These are phyloP conservation scores for Accipiter virgatus DNA, from an alignment of 2,113 vertebrate genomes.

Conservation along the genomic window DNA sequence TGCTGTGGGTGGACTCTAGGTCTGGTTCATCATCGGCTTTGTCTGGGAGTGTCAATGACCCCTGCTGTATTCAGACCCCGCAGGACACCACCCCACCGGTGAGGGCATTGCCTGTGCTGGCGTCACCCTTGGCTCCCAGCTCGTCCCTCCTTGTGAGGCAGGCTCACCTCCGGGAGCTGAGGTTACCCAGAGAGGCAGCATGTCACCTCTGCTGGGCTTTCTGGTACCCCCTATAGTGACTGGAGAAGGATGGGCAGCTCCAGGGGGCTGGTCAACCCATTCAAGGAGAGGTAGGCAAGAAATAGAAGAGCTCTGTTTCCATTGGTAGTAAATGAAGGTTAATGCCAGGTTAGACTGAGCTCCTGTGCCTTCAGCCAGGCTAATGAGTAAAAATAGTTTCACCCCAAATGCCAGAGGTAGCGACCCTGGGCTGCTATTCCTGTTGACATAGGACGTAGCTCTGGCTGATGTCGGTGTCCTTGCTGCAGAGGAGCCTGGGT, in stretches of 20 bases:
- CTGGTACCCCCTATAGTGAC: not conserved
- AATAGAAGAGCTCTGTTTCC: not conserved
- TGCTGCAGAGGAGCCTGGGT: not conserved
- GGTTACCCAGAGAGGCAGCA: not conserved
- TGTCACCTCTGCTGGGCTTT: not conserved
- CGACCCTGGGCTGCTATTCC: not conserved
- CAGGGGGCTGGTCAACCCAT: not conserved
- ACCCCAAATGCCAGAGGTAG: not conserved
- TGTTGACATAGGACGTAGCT: not conserved
- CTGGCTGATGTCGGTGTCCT: not conserved
- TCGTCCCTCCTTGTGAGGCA: accelerated
- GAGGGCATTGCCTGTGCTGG: not conserved
- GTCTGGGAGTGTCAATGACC: too few relatives aligned
- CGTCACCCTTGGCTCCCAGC: too few relatives aligned
- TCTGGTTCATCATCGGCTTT: not conserved
- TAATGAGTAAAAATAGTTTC: not conserved
- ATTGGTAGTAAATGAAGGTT: not conserved
- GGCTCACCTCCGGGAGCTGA: not conserved
- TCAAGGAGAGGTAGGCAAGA: not conserved
- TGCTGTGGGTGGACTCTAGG: not conserved
- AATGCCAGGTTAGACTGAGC: not conserved
- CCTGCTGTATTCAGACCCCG: not conserved
- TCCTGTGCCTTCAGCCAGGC: not conserved
- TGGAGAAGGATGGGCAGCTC: not conserved
- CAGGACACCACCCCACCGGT: not conserved